Conservation (phyloP, 1,140 invertebrate species). For the Orius insidiosus region DNA sequence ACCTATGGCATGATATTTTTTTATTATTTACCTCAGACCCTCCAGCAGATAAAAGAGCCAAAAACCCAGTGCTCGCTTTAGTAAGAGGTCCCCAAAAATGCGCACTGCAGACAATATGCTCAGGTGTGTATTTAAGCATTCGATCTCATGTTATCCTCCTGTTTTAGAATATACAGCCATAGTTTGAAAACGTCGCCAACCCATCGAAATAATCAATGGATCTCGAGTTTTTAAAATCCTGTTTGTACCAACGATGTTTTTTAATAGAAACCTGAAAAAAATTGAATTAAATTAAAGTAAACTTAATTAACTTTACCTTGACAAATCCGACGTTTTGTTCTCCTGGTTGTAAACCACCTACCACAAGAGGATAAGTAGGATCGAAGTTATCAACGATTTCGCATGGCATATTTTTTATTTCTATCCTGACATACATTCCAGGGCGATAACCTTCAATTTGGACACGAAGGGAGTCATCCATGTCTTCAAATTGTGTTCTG, state of each 20-base stretch:
- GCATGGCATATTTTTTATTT: conserved; percentile 62
- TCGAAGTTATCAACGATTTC: conserved; percentile 91
- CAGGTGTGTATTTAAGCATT: conserved; percentile 89
- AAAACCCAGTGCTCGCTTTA: conserved; percentile 82
- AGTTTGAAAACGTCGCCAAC: conserved; percentile 95
- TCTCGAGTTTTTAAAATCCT: conserved; percentile 91
- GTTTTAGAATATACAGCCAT: conserved; percentile 80
- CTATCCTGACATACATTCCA: conserved; percentile 87
- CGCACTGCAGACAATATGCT: conserved; percentile 89
- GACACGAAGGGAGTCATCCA: conserved; percentile 74
- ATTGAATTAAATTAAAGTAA: not conserved
- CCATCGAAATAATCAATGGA: conserved; percentile 89
- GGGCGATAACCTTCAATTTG: conserved; percentile 86
- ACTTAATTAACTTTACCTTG: conserved; percentile 47
- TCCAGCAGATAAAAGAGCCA: conserved; percentile 69
- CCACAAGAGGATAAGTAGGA: conserved; percentile 75
- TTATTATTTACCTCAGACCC: conserved; percentile 27
- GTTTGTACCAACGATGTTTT: conserved; percentile 93
- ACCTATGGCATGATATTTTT: no score
- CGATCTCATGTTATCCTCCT: conserved; percentile 85
- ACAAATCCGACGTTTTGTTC: conserved; percentile 92
- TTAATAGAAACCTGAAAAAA: conserved; percentile 51
- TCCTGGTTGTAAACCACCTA: conserved; percentile 80
- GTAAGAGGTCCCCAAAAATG: conserved; percentile 96
- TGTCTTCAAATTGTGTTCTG: conserved; percentile 76